These are phyloP conservation scores for Thereva unica DNA, from an alignment of 2,888 invertebrate genomes.

Conservation along the genomic window DNA sequence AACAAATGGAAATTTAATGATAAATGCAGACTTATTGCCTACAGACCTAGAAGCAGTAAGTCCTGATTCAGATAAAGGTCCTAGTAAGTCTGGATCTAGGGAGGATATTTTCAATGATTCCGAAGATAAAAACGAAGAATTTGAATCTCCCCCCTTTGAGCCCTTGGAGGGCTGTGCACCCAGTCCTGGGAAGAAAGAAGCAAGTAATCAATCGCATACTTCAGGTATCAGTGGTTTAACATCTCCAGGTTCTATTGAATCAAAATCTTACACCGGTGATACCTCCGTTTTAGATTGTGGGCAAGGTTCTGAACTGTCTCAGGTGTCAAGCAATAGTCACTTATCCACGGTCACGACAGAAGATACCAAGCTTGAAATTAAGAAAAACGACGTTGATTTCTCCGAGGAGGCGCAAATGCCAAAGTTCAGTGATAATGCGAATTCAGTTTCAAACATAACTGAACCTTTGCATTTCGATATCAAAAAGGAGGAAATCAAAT, in stretches of 20 bases:
- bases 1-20: conserved; percentile 50
- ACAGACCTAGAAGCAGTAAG: conserved; percentile 81
- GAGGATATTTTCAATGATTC: conserved; percentile 52
- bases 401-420: conserved; percentile 59
- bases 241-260: conserved; percentile 51
- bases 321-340: conserved; percentile 66
- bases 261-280: too few species aligned
- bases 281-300: not conserved
- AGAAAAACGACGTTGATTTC: conserved; percentile 55
- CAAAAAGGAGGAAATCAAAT: conserved; percentile 56
- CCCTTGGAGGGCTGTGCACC: conserved; percentile 60
- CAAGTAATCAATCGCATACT: conserved; percentile 63
- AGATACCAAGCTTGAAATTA: conserved; percentile 36
- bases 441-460: conserved; percentile 42
- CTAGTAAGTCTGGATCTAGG: conserved; percentile 52
- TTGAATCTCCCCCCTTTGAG: conserved; percentile 70
- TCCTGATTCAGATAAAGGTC: conserved; percentile 74
- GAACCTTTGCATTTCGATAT: conserved; percentile 52
- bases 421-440: conserved; percentile 54
- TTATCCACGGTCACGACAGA: conserved; percentile 61
- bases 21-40: conserved; percentile 66
- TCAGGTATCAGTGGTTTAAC: conserved; percentile 61
- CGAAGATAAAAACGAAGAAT: conserved; percentile 55
- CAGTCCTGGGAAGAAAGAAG: conserved; percentile 52
- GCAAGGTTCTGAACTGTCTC: conserved; percentile 65